phyloP scores from a whole-genome alignment of 2,797 vertebrate genomes.

The Amblyopsis hoosieri region DNA sequence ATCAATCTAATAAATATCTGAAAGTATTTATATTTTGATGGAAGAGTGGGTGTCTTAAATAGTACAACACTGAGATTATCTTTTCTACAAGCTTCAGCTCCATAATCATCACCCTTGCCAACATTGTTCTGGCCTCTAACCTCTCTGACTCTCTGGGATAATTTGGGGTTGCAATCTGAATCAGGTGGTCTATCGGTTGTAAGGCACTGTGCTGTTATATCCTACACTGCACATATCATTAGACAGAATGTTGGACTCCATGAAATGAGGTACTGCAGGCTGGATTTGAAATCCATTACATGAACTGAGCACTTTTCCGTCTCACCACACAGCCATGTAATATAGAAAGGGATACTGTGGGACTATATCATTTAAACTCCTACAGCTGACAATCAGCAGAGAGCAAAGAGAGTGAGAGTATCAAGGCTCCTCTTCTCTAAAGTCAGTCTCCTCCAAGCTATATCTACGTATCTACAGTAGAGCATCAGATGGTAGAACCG shows the following conservation, averaged over 20 bases:
- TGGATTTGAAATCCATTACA: constrained; percentile 2
- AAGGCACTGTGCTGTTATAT: constrained; percentile 37
- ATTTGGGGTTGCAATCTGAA: constrained; percentile 4
- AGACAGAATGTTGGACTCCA: constrained; percentile 28
- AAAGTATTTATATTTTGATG: no score
- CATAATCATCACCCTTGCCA: no score
- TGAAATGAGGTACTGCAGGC: background rate
- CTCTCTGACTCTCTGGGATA: no score
- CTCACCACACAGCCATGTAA: constrained; percentile 1
- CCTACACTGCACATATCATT: constrained; percentile 48
- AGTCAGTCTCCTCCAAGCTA: background rate
- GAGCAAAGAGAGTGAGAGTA: background rate
- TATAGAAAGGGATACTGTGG: background rate
- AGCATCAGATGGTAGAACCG: constrained; percentile 17
- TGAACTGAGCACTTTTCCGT: constrained; percentile 4
- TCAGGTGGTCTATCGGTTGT: constrained; percentile 31
- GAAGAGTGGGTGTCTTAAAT: no score
- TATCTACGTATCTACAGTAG: background rate
- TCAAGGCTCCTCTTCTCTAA: background rate
- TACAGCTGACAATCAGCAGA: background rate
- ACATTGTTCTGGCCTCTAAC: no score
- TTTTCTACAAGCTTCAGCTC: no score
- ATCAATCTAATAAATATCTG: no score
- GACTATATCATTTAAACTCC: background rate
- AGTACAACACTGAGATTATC: no score